These are phyloP conservation scores for Pantherophis vulpinus DNA, from an alignment of 2,797 vertebrate species.

Conservation along the genomic window DNA sequence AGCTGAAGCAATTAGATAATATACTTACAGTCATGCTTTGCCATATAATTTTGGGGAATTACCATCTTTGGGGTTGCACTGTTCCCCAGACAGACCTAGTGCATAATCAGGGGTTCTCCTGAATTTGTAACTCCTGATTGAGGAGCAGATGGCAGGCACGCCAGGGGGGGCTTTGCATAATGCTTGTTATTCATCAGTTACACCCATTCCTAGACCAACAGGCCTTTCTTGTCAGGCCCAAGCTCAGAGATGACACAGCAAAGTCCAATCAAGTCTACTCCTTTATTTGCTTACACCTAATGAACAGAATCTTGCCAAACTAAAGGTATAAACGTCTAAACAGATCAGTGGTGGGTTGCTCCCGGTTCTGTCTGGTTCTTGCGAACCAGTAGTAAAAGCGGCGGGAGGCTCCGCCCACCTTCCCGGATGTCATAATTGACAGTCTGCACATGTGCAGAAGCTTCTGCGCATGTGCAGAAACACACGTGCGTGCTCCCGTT, in stretches of 20 bases:
- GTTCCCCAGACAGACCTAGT: background rate
- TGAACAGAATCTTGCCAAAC: background rate
- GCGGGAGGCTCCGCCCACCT: too few relatives aligned
- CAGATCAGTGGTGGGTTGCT: too few relatives aligned
- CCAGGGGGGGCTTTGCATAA: background rate
- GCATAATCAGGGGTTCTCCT: background rate
- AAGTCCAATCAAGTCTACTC: background rate
- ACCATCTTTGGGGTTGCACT: background rate
- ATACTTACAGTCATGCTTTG: background rate
- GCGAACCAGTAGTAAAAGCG: too few relatives aligned
- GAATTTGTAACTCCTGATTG: background rate
- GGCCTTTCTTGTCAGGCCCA: background rate
- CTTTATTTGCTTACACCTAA: background rate
- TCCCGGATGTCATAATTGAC: too few relatives aligned
- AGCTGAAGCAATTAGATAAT: background rate
- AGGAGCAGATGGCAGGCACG: background rate
- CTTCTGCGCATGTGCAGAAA: too few relatives aligned
- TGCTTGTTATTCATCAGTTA: background rate
- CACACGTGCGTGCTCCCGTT: accelerated
- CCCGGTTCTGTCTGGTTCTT: too few relatives aligned
- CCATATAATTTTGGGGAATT: background rate
- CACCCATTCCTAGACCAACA: background rate
- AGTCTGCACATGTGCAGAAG: too few relatives aligned
- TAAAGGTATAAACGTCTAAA: background rate
- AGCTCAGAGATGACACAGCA: background rate